Evolutionary conservation across 2,888 invertebrate species (phyloP), one percentile per base, ranked within the genome.

Genomic region (Campopleginae sp.): DNA sequence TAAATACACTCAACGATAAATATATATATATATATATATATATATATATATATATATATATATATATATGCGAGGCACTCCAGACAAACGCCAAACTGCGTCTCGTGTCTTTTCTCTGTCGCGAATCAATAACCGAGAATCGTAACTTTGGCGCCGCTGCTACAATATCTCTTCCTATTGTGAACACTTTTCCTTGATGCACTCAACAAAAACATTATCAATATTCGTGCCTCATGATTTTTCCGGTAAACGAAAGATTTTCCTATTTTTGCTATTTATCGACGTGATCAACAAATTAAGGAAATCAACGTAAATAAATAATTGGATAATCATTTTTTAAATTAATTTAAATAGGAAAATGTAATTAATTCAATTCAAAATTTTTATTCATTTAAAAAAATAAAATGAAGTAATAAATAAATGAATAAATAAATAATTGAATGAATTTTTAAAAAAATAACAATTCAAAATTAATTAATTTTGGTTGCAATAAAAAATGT

Each of bases 1-100:
- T 44, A 54, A 17, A 58, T 80, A 80, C 80, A 80, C 71, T 80
- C 54, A 76, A 80, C 54, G 44, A 61, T 66, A 31, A 38, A 38
- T 82, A 54, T 78, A 51, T 65, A 27, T 72, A 31, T 74, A 14
- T 65, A 58, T 61, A 27, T 33, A 31, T 74, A 14, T 65, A 58
- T 61, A 27, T 33, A 54, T 78, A 51, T 65, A 27, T 72, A n/a
- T n/a, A n/a, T n/a, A n/a, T n/a, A n/a, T 72, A 54, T 23, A 10
- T 33, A 31, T 74, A 14, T 65, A 58, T 61, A 27, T 33, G 46
- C 38, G 71, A 71, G 51, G 48, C 71, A 71, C 71, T 71, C 33
- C 71, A 51, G 46, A 31, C 48, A 27, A 46, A 27, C 27, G 17
- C 3, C 46, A 31, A 68, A 46, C 46, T 31, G 46, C 68, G 68